phyloP scores from a whole-genome alignment of 2,888 invertebrate genomes.

The Stomorhina lunata region DNA sequence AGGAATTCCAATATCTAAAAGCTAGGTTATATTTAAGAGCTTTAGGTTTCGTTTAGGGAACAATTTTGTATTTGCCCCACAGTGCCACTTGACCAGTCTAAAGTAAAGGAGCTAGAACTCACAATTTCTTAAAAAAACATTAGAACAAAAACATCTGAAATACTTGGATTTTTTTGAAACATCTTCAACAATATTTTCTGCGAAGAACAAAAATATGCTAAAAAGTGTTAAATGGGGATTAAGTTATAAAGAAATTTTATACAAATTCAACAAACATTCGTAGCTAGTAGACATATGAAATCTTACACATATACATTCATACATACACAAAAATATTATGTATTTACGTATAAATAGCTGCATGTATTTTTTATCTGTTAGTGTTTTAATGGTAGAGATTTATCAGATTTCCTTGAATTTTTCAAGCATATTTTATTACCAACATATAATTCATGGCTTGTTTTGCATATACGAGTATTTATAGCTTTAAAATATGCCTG shows the following conservation, averaged over 20 bases:
- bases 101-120: not conserved
- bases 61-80: not conserved
- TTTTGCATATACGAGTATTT: conserved; percentile 62
- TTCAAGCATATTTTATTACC: not conserved
- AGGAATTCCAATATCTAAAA: too few species aligned
- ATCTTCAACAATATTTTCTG: not conserved
- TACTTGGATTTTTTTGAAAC: conserved; percentile 7
- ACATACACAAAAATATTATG: not conserved
- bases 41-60: not conserved
- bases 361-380: too few species aligned
- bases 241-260: conserved; percentile 44
- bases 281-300: too few species aligned
- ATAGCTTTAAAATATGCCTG: not conserved
- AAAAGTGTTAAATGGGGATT: conserved; percentile 56
- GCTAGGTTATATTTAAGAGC: too few species aligned
- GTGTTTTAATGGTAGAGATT: not conserved
- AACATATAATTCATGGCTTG: conserved; percentile 55
- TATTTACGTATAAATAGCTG: not conserved
- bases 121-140: not conserved
- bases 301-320: not conserved
- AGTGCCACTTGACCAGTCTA: conserved; percentile 1
- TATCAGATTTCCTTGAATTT: not conserved
- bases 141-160: conserved; percentile 33
- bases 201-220: conserved; percentile 52
- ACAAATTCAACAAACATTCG: too few species aligned